Base-by-base conservation (phyloP, 1,140 invertebrate genomes). In the Scaptodrosophila lebanonensis region DNA sequence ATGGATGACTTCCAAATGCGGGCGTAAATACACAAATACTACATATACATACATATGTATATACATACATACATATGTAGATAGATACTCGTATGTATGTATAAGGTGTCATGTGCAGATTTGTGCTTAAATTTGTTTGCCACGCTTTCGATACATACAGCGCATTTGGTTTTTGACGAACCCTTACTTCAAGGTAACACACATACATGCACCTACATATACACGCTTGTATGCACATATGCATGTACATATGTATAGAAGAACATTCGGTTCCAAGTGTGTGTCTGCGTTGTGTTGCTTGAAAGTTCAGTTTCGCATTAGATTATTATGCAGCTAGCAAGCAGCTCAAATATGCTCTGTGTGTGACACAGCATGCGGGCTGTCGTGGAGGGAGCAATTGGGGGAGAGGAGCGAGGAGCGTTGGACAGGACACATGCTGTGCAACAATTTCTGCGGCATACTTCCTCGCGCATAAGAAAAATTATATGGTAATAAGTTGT, bases 401-500 rank as follows among this genome's bases (percentile, higher is more conserved):
- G n/a, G n/a, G n/a, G n/a, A n/a, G n/a, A n/a, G n/a, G n/a, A n/a
- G n/a, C n/a, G n/a, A n/a, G n/a, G n/a, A n/a, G 6, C 18, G 13
- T 17, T 30, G 22, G 27, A 33, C 33, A 27, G 18, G 29, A 52
- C 57, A 57, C 63, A 60, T 65, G 67, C 54, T 71, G 61, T 70
- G 67, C 47, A 57, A 58, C 44, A 53, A 58, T 69, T 51, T 61
- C 16, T 54, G 56, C 60, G 70, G 49, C 50, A 39, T 45, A 47
- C 35, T 36, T 25, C 8, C 22, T 4, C 22, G 22, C 22, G 58
- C 65, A 47, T 39, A 30, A 35, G 29, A 45, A 73, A 67, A 64
- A 64, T 50, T 68, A 57, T 73, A 73, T 73, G 59, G 70, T 67
- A 73, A 73, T 73, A 67, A 73, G 52, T 59, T 67, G 58, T 68